phyloP scores from a whole-genome alignment of 1,140 invertebrate species.

The Linepithema humile region DNA sequence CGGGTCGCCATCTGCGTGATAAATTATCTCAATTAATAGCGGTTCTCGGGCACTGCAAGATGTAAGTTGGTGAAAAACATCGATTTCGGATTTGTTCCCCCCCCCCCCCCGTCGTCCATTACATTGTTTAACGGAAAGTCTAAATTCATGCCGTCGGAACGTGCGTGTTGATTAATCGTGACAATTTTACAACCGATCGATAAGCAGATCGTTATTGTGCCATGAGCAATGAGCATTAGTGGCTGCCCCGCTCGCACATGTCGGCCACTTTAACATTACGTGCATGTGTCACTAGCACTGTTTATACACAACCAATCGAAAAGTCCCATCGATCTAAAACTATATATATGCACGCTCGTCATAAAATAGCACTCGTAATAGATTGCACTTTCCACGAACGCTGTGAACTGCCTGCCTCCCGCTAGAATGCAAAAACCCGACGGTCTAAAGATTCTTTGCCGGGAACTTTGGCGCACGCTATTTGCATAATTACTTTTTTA shows the following conservation, averaged over 20 bases:
- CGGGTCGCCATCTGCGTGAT: slow-evolving; percentile 92
- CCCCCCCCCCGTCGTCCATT: too few species aligned
- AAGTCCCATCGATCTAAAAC: slow-evolving; percentile 60
- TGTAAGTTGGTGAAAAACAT: slow-evolving; percentile 27
- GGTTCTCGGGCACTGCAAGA: slow-evolving; percentile 1
- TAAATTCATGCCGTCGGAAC: slow-evolving; percentile 21
- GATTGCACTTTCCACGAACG: slow-evolving; percentile 51
- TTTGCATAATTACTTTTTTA: slow-evolving; percentile 15
- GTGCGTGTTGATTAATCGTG: slow-evolving; percentile 36
- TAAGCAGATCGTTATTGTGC: slow-evolving; percentile 31
- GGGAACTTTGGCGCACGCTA: neutral
- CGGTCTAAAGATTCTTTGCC: slow-evolving; percentile 31
- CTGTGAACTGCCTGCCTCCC: slow-evolving; percentile 19
- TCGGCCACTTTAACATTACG: slow-evolving; percentile 24
- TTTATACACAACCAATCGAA: slow-evolving; percentile 70
- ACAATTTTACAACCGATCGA: slow-evolving; percentile 36
- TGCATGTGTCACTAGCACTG: slow-evolving; percentile 62
- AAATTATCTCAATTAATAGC: slow-evolving; percentile 53
- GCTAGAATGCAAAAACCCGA: slow-evolving; percentile 34
- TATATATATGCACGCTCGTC: slow-evolving; percentile 31
- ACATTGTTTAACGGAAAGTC: slow-evolving; percentile 11
- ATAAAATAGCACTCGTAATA: slow-evolving; percentile 56
- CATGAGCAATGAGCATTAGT: slow-evolving; percentile 5
- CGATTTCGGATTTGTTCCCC: slow-evolving; percentile 23
- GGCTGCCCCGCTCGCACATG: neutral